These are phyloP conservation scores for Neoseiulus cucumeris DNA, from an alignment of 1,140 invertebrate species.

Conservation along the genomic window DNA sequence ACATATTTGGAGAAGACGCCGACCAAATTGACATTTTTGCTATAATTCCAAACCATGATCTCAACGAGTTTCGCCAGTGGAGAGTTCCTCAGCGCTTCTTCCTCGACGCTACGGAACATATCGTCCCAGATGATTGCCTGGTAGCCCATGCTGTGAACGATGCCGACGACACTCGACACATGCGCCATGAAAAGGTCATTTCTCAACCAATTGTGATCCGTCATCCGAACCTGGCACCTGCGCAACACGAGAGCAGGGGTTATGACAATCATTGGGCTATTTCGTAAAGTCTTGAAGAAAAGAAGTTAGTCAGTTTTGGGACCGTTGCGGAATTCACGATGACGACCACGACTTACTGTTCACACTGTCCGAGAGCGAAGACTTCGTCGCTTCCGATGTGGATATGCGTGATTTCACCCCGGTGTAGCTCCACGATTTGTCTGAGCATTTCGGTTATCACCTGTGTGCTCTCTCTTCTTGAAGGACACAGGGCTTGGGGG, in stretches of 20 bases:
- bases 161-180: slow-evolving; percentile 28
- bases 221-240: slow-evolving; percentile 28
- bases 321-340: too few relatives aligned
- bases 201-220: slow-evolving; percentile 28
- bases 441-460: slow-evolving; percentile 35
- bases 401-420: slow-evolving; percentile 25
- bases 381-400: slow-evolving; percentile 33
- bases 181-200: slow-evolving; percentile 33
- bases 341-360: slow-evolving; percentile 8
- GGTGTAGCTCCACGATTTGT: slow-evolving; percentile 31
- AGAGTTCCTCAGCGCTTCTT: slow-evolving; percentile 22
- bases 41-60: slow-evolving; percentile 19
- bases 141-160: slow-evolving; percentile 32
- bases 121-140: slow-evolving; percentile 44
- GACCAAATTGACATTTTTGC: background rate
- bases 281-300: too few relatives aligned
- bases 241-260: too few relatives aligned
- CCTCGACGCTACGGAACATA: slow-evolving; percentile 31
- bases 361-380: slow-evolving; percentile 30
- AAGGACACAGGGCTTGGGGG: slow-evolving; percentile 34
- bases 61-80: slow-evolving; percentile 22
- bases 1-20: slow-evolving; percentile 33
- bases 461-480: slow-evolving; percentile 29
- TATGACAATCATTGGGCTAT: too few relatives aligned
- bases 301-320: too few relatives aligned